Evolutionary conservation across 2,797 vertebrate species (phyloP).

Genomic region (Microctenopoma steveboyesi): DNA sequence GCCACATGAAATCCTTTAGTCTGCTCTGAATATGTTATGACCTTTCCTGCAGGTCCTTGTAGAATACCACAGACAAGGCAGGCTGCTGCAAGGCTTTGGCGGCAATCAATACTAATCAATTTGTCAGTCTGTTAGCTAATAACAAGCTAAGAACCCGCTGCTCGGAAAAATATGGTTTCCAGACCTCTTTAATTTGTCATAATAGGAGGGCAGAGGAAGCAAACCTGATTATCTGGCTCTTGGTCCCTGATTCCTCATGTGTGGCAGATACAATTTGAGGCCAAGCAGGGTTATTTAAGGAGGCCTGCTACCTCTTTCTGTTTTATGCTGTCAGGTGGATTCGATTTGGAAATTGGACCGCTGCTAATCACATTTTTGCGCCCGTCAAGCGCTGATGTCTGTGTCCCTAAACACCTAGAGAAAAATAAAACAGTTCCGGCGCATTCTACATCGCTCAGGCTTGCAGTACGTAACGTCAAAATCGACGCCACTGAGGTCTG

Average conservation of each 20-base stretch:
- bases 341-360: conserved; percentile 79
- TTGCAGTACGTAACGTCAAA: conserved; percentile 15
- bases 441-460: conserved; percentile 15
- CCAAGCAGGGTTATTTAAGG: conserved; percentile 77
- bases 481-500: background rate
- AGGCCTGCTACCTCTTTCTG: conserved; percentile 59
- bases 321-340: conserved; percentile 73
- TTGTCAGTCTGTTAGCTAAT: conserved; percentile 86
- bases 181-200: conserved; percentile 88
- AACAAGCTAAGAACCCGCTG: conserved; percentile 80
- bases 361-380: conserved; percentile 72
- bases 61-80: conserved; percentile 59
- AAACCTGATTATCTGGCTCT: conserved; percentile 81
- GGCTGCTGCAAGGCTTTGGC: conserved; percentile 60
- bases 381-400: conserved; percentile 58
- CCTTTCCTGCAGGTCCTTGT: conserved; percentile 75
- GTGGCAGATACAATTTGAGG: conserved; percentile 71
- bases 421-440: conserved; percentile 29
- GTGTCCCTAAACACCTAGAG: conserved; percentile 42
- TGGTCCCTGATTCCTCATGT: conserved; percentile 73
- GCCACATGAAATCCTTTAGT: conserved; percentile 60
- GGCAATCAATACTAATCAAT: conserved; percentile 85
- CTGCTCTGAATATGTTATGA: conserved; percentile 66
- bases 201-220: conserved; percentile 80
- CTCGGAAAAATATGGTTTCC: conserved; percentile 81